Conservation (phyloP, 2,113 vertebrate species). For the Litocranius walleri region DNA sequence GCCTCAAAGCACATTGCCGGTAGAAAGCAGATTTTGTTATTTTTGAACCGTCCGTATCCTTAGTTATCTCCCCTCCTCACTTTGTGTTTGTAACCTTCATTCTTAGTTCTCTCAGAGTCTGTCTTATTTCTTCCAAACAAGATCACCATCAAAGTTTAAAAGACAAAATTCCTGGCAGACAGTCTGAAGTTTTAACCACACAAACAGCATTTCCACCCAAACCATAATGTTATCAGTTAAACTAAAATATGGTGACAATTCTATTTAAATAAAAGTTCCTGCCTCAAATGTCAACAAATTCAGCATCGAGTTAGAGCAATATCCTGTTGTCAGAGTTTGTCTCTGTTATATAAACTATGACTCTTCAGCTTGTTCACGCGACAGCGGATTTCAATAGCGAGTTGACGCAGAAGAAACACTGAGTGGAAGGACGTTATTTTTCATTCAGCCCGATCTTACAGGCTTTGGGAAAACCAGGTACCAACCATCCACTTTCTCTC, state of each 20-base stretch:
- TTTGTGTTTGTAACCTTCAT: neutral
- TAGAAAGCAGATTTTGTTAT: neutral
- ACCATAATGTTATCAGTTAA: slow-evolving; percentile 7
- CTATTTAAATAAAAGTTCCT: slow-evolving; percentile 56
- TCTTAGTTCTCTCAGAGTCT: neutral
- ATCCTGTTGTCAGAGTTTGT: slow-evolving; percentile 22
- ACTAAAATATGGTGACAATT: slow-evolving; percentile 57
- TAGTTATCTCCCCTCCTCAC: neutral
- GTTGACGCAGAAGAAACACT: neutral
- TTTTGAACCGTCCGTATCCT: neutral
- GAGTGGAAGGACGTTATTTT: neutral
- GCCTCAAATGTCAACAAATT: slow-evolving; percentile 61
- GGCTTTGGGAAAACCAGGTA: neutral
- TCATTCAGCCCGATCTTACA: neutral
- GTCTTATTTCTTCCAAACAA: slow-evolving; percentile 46
- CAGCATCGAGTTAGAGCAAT: neutral
- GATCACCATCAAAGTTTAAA: slow-evolving; percentile 14
- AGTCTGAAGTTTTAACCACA: slow-evolving; percentile 19
- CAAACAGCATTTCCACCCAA: slow-evolving; percentile 8
- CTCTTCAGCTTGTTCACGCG: neutral
- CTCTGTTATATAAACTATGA: slow-evolving; percentile 34
- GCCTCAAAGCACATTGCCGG: neutral
- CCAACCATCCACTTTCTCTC: neutral
- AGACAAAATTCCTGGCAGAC: neutral
- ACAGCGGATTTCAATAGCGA: neutral